Conservation (phyloP, 2,113 vertebrate species). For the Accipiter virgatus region DNA sequence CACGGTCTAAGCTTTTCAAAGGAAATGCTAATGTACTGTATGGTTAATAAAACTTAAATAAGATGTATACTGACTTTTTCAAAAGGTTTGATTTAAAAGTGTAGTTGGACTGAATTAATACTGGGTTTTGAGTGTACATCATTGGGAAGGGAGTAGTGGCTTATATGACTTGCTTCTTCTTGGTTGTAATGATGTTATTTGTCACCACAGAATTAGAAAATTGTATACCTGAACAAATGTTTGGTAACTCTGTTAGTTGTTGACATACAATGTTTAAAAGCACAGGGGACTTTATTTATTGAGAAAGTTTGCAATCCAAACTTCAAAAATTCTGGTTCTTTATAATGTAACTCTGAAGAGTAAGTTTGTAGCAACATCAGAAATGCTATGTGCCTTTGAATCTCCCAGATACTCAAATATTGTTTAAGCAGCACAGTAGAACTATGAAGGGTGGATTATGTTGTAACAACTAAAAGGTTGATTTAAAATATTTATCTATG, state of each 20-base stretch:
- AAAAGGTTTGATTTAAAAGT: neutral
- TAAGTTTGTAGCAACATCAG: neutral
- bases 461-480: neutral
- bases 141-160: neutral
- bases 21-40: conserved; percentile 58
- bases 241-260: neutral
- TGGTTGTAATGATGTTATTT: neutral
- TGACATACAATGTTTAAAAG: neutral
- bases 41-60: conserved; percentile 67
- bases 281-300: neutral
- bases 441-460: neutral
- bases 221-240: neutral
- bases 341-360: neutral
- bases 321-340: neutral
- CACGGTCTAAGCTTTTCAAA: conserved; percentile 61
- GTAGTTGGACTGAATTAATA: neutral
- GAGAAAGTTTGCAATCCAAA: neutral
- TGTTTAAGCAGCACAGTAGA: neutral
- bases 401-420: neutral
- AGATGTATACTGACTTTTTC: conserved; percentile 4
- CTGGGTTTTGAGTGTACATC: neutral
- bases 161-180: neutral
- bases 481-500: neutral
- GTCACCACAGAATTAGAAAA: neutral
- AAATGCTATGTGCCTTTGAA: neutral